Base-by-base conservation (phyloP, 1,140 invertebrate species). In the Lordiphosa mommai region DNA sequence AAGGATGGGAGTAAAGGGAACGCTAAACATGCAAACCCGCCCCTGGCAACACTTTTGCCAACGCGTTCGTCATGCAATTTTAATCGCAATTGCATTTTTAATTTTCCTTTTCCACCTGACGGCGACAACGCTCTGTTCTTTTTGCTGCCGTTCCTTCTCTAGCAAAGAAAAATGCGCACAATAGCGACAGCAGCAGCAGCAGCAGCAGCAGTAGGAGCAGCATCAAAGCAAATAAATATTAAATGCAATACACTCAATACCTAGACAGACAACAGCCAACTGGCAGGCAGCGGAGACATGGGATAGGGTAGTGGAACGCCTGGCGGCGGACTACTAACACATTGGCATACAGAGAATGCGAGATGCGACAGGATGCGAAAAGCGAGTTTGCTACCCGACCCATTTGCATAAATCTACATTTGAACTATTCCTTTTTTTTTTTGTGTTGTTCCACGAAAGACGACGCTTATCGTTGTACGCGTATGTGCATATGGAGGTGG, bases 151-250 rank as follows among this genome's bases (percentile, higher is more conserved):
- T 36, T 51, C 14, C 29, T 37, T 36, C 40, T 46, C 49, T 48
- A 17, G 36, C 27, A 61, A 57, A 67, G 58, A 76, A 84, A 84
- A 68, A 77, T 77, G 67, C 66, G 57, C 52, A 44, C 56, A 32
- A 17, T 48, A 53, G 10, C 12, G 44, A 50, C 14, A 51, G 27
- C 37, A 43, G 17, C 23, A 34, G 17, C 16, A 40, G 20, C 36
- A 41, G n/a, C 13, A 38, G 9, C 20, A 29, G 23, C 27, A 65
- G 50, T 44, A 58, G 29, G 27, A 55, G 34, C 44, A 61, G 68
- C 84, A 82, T 68, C 77, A 84, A 82, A 84, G 76, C 76, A 76
- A 84, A 82, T 82, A 82, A 82, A 82, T 82, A 84, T 82, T 82
- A 84, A 82, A 82, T 82, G 77, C 76, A 82, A 82, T 82, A 76